Conservation (phyloP, 2,113 vertebrate species). For the Equus przewalskii region DNA sequence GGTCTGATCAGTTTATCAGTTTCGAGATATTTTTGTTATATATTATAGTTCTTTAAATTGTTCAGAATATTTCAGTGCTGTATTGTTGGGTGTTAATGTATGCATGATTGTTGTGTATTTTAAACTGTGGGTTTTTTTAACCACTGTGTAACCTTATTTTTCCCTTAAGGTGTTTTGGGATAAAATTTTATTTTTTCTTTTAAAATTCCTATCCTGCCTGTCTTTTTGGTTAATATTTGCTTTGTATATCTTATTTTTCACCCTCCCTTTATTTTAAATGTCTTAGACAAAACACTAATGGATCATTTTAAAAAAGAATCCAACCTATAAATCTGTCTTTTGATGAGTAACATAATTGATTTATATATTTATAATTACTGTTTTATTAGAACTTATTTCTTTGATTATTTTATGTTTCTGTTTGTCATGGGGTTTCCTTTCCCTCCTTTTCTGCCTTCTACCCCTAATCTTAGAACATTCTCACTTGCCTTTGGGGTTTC, state of each 20-base stretch:
- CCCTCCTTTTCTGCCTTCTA: not conserved
- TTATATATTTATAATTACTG: constrained; percentile 34
- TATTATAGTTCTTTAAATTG: not conserved
- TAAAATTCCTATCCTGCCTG: not conserved
- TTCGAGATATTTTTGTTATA: not conserved
- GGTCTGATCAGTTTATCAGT: not conserved
- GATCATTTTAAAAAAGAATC: not conserved
- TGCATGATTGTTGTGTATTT: not conserved
- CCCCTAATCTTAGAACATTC: not conserved
- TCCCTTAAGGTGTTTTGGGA: not conserved
- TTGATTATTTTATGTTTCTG: not conserved
- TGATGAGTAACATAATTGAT: not conserved
- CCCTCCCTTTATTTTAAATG: not conserved
- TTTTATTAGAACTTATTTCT: constrained; percentile 32
- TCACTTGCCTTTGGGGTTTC: not conserved
- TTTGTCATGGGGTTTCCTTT: not conserved
- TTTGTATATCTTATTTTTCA: not conserved
- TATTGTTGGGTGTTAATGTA: not conserved
- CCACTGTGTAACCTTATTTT: not conserved
- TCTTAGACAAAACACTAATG: not conserved
- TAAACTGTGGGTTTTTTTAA: not conserved
- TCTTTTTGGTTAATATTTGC: constrained; percentile 21
- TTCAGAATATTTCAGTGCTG: not conserved
- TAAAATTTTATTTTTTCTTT: constrained; percentile 39
- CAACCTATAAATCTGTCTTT: constrained; percentile 21